Percentiles rank a stretch among this genome's conserved stretches.
Conservation (phyloP, 2,888 invertebrate genomes). For the Melieria picta region DNA sequence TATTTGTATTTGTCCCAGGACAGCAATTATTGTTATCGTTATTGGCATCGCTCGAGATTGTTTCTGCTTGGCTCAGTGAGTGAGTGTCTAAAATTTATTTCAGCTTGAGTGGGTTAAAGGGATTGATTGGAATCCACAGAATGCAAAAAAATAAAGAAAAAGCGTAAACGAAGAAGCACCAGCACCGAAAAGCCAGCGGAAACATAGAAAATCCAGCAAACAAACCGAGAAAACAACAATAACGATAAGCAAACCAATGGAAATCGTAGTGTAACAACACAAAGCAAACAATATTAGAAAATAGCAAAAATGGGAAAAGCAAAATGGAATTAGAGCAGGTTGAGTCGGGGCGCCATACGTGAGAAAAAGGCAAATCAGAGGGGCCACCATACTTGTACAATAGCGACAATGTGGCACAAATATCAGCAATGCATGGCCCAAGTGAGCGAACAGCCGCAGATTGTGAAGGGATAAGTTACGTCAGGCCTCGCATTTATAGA, state of each 20-base stretch:
- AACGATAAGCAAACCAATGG: not conserved
- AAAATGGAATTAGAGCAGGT: too few species aligned
- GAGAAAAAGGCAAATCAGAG: too few species aligned
- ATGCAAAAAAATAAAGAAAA: too few species aligned
- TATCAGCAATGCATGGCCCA: too few species aligned
- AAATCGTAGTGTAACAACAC: not conserved
- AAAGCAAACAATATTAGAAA: not conserved
- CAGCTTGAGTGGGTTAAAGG: slow-evolving; percentile 6
- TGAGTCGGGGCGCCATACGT: too few species aligned
- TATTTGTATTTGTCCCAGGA: slow-evolving; percentile 19
- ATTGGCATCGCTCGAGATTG: slow-evolving; percentile 34
- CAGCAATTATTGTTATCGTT: slow-evolving; percentile 37
- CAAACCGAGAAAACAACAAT: not conserved
- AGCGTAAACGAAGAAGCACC: too few species aligned
- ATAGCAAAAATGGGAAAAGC: too few species aligned
- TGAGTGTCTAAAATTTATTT: slow-evolving; percentile 14
- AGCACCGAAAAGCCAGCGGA: not conserved
- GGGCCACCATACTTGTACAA: too few species aligned
- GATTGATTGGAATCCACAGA: slow-evolving; percentile 9
- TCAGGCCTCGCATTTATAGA: too few species aligned
- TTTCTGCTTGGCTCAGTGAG: not conserved
- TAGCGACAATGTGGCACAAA: too few species aligned
- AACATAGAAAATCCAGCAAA: not conserved
- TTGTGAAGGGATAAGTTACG: too few species aligned
- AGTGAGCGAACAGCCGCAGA: too few species aligned